These are phyloP conservation scores for Cyclura pinguis DNA, from an alignment of 2,797 vertebrate genomes.

Conservation along the genomic window DNA sequence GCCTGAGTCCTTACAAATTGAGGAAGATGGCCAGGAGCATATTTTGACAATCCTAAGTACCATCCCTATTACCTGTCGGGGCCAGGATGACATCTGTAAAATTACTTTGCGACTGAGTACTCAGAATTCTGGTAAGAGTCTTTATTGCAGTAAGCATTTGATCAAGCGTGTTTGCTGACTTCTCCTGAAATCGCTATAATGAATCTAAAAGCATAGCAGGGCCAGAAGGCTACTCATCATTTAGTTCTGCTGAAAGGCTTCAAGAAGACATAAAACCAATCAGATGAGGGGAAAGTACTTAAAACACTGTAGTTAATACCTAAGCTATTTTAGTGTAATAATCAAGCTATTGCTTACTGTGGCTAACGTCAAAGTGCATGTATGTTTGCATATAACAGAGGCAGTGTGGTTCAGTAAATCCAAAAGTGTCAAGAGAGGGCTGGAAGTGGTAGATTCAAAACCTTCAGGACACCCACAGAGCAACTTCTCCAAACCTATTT, in stretches of 20 bases:
- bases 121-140: conserved; percentile 81
- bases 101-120: conserved; percentile 81
- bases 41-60: conserved; percentile 80
- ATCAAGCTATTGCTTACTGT: conserved; percentile 13
- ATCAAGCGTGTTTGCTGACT: neutral
- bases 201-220: conserved; percentile 21
- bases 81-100: conserved; percentile 75
- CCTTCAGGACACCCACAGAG: neutral
- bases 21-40: conserved; percentile 83
- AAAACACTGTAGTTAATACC: neutral
- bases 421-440: neutral
- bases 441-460: neutral
- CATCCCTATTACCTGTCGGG: conserved; percentile 81
- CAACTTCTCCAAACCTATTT: neutral
- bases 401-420: neutral
- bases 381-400: neutral
- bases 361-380: neutral
- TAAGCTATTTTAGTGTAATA: neutral
- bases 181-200: neutral
- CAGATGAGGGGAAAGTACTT: neutral
- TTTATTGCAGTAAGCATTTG: neutral
- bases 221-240: neutral
- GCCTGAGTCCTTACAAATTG: conserved; percentile 82
- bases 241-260: conserved; percentile 23
- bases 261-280: conserved; percentile 45